Percentiles rank a stretch among this genome's conserved stretches.
phyloP scores from a whole-genome alignment of 2,113 vertebrate species.

The Mionectes macconnelli region DNA sequence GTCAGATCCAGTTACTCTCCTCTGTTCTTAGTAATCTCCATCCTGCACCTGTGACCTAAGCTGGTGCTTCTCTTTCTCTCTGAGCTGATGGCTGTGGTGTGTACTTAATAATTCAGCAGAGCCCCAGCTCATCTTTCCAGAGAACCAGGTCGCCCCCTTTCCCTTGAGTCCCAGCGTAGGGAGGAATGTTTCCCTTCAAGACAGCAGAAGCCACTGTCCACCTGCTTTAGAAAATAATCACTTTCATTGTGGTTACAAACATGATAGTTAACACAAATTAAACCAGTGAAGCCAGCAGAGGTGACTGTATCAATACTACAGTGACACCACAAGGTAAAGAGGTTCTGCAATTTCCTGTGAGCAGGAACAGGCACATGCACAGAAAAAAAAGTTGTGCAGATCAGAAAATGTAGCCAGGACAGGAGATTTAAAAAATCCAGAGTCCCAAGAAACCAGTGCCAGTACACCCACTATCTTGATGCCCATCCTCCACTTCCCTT shows the following conservation, averaged over 20 bases:
- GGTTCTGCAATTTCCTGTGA: neutral
- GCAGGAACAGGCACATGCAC: neutral
- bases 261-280: neutral
- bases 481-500: too few species aligned
- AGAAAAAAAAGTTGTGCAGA: neutral
- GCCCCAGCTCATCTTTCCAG: slow-evolving; percentile 19
- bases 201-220: neutral
- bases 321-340: neutral
- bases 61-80: slow-evolving; percentile 2
- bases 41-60: slow-evolving; percentile 12
- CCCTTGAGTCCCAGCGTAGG: neutral
- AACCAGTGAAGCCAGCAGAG: neutral
- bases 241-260: slow-evolving; percentile 13
- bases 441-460: neutral
- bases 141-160: neutral
- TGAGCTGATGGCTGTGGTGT: neutral
- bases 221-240: slow-evolving; percentile 7
- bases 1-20: neutral
- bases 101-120: slow-evolving; percentile 51
- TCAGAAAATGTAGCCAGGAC: neutral
- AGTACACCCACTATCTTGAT: neutral
- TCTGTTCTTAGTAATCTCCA: neutral
- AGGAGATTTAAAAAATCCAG: neutral
- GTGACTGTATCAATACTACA: neutral
- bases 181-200: neutral